Evolutionary conservation across 2,113 vertebrate genomes (phyloP), one percentile per base, ranked within the genome.

Genomic region (Cephalopterus ornatus): DNA sequence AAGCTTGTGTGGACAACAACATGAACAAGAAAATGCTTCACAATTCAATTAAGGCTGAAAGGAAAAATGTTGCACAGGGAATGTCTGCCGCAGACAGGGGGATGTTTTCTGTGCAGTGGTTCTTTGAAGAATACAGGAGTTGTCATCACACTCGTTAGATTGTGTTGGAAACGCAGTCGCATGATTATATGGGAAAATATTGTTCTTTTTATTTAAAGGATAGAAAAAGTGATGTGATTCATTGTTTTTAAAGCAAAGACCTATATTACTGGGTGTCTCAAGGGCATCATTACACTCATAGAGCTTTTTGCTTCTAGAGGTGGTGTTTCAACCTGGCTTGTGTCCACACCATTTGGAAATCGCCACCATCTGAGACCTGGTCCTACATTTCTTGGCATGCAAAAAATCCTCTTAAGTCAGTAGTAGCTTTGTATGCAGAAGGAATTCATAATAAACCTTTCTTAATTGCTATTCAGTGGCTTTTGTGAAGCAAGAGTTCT

Each of bases 41-140:
- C 86, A 92, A 93, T 89, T 93, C 90, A 93, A 37, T 93, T 88
- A 96, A 85, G 32, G 39, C 61, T 84, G 80, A 65, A 92, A 88
- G 70, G 65, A 77, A 56, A 93, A 68, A 33, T 20, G 14, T 70
- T 61, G 52, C 83, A 65, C 73, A 24, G 52, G 90, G 75, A 88
- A 61, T 17, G 27, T 44, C 50, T 90, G 1, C 42, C 72, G 66
- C 72, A 91, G 89, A 80, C 71, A 71, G 39, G 37, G 78, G 33
- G 26, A 59, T 50, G 17, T 84, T 75, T 92, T 77, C 68, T 56
- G 67, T 80, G 68, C 39, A 67, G 6, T 37, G 67, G 56, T 56
- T 70, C 44, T 71, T 80, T 2, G 0, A 59, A 77, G 59, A 63
- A 49, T 37, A 24, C 35, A 7, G 32, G 33, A 86, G 59, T 37